Conservation (phyloP, 2,888 invertebrate species). For the Vandiemenella viatica region DNA sequence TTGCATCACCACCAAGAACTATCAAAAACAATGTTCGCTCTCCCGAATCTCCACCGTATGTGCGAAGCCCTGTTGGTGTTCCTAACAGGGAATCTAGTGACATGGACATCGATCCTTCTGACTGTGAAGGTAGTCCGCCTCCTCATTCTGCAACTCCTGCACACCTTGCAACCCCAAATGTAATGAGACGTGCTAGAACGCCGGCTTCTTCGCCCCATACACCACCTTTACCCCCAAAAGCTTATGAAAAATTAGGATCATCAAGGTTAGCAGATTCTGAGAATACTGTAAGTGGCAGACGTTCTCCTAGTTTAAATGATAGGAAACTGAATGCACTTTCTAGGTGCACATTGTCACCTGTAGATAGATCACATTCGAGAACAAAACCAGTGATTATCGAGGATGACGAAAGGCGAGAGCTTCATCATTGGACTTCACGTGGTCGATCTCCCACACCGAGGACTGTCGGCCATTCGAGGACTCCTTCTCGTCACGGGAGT, state of each 20-base stretch:
- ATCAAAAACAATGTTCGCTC: conserved; percentile 6
- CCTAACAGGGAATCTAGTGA: conserved; percentile 8
- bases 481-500: not conserved
- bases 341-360: not conserved
- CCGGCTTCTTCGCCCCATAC: conserved; percentile 50
- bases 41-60: conserved; percentile 6
- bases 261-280: conserved; percentile 33
- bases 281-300: conserved; percentile 10
- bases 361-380: not conserved
- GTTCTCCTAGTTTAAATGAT: conserved; percentile 12
- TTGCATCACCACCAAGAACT: not conserved
- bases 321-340: not conserved
- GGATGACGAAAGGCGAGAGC: not conserved
- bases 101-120: conserved; percentile 11
- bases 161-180: not conserved
- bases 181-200: conserved; percentile 8
- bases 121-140: conserved; percentile 3
- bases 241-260: conserved; percentile 33
- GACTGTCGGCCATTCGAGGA: not conserved
- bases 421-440: not conserved
- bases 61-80: conserved; percentile 1
- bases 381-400: not conserved
- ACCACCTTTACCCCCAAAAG: conserved; percentile 41
- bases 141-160: not conserved
- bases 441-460: not conserved